Conservation (phyloP, 2,797 vertebrate species). For the Pteronotus mesoamericanus region DNA sequence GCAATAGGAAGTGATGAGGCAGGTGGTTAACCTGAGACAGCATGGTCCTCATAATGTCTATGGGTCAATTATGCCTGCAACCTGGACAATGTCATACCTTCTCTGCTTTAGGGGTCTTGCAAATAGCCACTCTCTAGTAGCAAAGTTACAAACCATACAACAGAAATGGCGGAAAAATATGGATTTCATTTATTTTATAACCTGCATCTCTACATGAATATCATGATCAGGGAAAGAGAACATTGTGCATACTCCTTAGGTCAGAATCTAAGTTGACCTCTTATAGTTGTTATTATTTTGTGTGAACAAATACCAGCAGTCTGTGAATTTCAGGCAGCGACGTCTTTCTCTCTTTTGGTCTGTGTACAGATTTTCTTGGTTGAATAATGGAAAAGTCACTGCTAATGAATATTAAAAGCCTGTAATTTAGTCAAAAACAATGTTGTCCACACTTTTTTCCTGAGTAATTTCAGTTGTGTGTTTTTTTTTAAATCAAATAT, state of each 20-base stretch:
- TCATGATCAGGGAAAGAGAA: background rate
- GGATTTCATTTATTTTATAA: background rate
- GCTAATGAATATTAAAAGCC: slow-evolving; percentile 79
- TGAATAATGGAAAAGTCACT: slow-evolving; percentile 71
- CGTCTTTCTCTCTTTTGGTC: slow-evolving; percentile 39
- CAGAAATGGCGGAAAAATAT: accelerated
- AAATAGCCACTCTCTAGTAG: background rate
- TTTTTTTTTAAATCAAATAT: slow-evolving; percentile 44
- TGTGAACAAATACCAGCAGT: background rate
- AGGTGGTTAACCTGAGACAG: background rate
- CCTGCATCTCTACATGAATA: background rate
- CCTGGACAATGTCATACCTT: too few relatives aligned
- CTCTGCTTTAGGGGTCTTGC: background rate
- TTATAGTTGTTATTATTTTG: background rate
- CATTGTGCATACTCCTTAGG: background rate
- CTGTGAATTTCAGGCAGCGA: background rate
- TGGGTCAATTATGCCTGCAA: background rate
- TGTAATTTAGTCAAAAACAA: slow-evolving; percentile 77
- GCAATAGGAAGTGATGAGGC: background rate
- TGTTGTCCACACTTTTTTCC: slow-evolving; percentile 71
- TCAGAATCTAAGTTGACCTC: background rate
- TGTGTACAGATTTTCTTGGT: slow-evolving; percentile 51
- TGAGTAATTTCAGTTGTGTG: slow-evolving; percentile 66
- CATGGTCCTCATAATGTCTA: background rate
- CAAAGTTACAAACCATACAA: background rate